Conservation (phyloP, 23 tunicate genomes). For the Halocynthia roretzi region DNA sequence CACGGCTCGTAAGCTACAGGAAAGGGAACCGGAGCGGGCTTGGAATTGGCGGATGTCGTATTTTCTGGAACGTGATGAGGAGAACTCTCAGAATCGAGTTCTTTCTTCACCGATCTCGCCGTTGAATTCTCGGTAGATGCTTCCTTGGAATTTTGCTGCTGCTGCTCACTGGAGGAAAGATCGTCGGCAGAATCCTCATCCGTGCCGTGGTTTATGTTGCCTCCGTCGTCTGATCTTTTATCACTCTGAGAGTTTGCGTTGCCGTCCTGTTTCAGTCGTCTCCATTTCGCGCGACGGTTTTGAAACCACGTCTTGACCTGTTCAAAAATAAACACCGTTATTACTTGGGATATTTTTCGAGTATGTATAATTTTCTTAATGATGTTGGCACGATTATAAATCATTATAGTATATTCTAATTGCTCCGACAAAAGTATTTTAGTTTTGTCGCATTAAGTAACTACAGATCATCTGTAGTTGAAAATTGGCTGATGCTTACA, state of each 20-base stretch:
- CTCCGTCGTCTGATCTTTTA: slow-evolving; percentile 13
- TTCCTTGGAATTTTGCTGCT: not conserved
- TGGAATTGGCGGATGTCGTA: not conserved
- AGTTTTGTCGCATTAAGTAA: too few relatives aligned
- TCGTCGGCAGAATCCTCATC: slow-evolving; percentile 24
- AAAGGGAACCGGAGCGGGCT: not conserved
- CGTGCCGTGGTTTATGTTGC: slow-evolving; percentile 8
- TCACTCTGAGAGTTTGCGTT: not conserved
- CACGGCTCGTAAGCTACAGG: too few relatives aligned
- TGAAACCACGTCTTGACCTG: slow-evolving; percentile 98
- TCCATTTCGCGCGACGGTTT: slow-evolving; percentile 94
- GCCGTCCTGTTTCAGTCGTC: slow-evolving; percentile 81
- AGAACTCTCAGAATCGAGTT: too few relatives aligned
- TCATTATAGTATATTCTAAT: too few relatives aligned
- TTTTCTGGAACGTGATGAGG: not conserved
- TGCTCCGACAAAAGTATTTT: too few relatives aligned
- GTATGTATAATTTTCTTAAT: too few relatives aligned
- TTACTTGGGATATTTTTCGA: too few relatives aligned
- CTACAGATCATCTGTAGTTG: too few relatives aligned
- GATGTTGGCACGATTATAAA: too few relatives aligned
- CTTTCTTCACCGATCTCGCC: not conserved
- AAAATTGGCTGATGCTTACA: too few relatives aligned
- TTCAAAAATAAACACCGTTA: not conserved
- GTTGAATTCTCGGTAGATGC: not conserved
- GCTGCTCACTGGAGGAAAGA: slow-evolving; percentile 17